These are phyloP conservation scores for Cephonodes hylas DNA, from an alignment of 2,888 invertebrate species.

Conservation along the genomic window DNA sequence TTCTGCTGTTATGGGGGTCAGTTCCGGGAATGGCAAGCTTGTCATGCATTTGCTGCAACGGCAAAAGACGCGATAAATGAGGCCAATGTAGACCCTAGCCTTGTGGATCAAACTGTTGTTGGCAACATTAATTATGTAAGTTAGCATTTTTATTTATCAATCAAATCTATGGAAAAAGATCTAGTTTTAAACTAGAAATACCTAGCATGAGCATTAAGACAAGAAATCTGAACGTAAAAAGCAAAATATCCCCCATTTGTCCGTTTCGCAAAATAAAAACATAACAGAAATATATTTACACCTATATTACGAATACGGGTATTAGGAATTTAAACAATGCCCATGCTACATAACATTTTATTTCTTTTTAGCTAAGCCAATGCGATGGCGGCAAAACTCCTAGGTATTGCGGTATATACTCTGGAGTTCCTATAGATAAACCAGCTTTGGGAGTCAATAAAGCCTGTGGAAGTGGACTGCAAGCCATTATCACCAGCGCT, in stretches of 20 bases:
- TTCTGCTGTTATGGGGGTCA: constrained; percentile 67
- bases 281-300: too few species aligned
- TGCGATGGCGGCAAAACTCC: constrained; percentile 93
- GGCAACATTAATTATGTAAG: constrained; percentile 69
- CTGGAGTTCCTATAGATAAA: constrained; percentile 90
- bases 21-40: constrained; percentile 59
- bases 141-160: constrained; percentile 15
- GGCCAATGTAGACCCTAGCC: constrained; percentile 49
- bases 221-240: too few species aligned
- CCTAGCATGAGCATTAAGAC: too few species aligned
- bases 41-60: constrained; percentile 61
- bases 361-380: constrained; percentile 86
- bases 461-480: constrained; percentile 97
- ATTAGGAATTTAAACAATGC: too few species aligned
- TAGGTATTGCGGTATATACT: constrained; percentile 90
- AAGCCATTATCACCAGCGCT: constrained; percentile 92
- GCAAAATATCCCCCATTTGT: too few species aligned
- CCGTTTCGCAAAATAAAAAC: too few species aligned
- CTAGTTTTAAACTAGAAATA: background rate
- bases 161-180: background rate
- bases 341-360: too few species aligned
- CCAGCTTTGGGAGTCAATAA: constrained; percentile 96
- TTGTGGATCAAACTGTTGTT: constrained; percentile 60
- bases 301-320: too few species aligned
- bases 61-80: constrained; percentile 59